Conservation (phyloP, 2,113 vertebrate species). For the Mesembrinibis cayennensis region DNA sequence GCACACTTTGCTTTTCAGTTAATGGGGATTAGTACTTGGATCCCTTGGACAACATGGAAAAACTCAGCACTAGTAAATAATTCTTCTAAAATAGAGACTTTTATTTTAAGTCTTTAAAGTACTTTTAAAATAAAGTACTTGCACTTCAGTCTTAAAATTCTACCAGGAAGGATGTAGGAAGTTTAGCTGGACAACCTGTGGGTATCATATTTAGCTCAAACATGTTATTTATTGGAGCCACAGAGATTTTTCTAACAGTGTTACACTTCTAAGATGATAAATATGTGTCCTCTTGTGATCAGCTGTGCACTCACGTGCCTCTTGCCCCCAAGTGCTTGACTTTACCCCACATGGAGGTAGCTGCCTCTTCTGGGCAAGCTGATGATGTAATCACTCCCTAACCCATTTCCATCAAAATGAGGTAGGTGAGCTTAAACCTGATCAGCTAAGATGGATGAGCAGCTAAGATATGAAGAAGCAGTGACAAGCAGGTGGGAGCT, state of each 20-base stretch:
- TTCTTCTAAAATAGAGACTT: neutral
- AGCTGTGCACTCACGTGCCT: neutral
- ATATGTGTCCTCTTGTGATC: neutral
- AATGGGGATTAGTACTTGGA: neutral
- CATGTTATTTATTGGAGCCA: neutral
- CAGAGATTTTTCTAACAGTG: neutral
- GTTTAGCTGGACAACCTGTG: neutral
- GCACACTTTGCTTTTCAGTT: neutral
- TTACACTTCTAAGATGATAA: neutral
- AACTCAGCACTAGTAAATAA: neutral
- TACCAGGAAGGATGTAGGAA: neutral
- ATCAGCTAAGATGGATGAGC: neutral
- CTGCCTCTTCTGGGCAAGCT: neutral
- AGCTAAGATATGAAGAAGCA: neutral
- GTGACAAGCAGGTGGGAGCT: neutral
- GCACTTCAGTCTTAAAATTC: neutral
- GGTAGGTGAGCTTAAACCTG: neutral
- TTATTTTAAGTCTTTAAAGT: neutral
- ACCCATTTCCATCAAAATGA: neutral
- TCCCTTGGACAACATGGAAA: neutral
- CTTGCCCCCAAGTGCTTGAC: neutral
- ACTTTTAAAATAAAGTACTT: neutral
- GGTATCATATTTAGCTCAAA: neutral
- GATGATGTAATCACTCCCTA: neutral
- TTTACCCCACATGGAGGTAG: rapidly evolving